Base-by-base conservation (phyloP, 2,113 vertebrate species). In the Monopterus albus region DNA sequence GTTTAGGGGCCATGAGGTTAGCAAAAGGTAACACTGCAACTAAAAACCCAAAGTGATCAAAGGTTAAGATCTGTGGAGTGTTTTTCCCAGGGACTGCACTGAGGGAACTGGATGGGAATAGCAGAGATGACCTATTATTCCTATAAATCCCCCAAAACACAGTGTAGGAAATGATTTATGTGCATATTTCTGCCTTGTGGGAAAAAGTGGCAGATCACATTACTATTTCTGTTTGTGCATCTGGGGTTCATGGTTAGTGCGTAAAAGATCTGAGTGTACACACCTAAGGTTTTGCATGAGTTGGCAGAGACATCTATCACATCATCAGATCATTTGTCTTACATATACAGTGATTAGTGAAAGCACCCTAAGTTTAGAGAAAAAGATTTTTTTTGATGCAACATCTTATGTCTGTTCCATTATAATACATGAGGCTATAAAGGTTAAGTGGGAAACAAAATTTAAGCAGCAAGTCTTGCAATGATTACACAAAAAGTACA, bases 91-190 rank as follows among this genome's bases (percentile, higher is more conserved):
- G 80, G 75, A 83, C 53, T 73, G 60, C 77, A 70, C 64, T 15
- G 39, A 75, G 69, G 73, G 83, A 91, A 91, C 91, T 91, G 84
- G 88, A 92, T 90, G 89, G 89, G 87, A 91, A 87, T 89, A 87
- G 90, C 85, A 92, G 81, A 83, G 80, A 90, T 89, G 79, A 89
- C 76, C 88, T 90, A 90, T 91, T 91, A 92, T 92, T 91, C 75
- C 87, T 88, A 81, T 81, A 92, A 91, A 91, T 91, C 86, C 81
- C 84, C 82, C 84, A 88, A 94, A 92, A 92, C 89, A 91, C 79
- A 74, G 90, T 33, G 62, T 89, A 93, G 90, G 90, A 92, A 93
- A 93, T 93, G 87, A 92, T 92, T 92, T 92, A 92, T 90, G 89
- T 90, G 87, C 87, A 90, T 90, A 90, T 92, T 90, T 83, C 77